phyloP scores from a whole-genome alignment of 2,888 invertebrate species.

The Parelbella ahira region DNA sequence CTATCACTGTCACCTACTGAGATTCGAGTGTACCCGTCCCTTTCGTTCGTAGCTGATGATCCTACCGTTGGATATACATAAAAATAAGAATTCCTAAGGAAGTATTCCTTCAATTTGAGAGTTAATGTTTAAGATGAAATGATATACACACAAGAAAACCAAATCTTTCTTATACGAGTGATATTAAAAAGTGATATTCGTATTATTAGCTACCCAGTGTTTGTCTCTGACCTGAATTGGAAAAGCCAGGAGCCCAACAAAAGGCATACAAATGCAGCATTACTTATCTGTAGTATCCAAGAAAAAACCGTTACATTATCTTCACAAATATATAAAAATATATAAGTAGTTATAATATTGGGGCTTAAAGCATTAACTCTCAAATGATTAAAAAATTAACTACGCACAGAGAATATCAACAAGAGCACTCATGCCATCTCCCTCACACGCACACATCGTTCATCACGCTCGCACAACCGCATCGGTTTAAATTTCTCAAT shows the following conservation, averaged over 20 bases:
- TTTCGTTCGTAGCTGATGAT: slow-evolving; percentile 2
- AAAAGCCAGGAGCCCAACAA: too few relatives aligned
- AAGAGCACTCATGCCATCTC: slow-evolving; percentile 9
- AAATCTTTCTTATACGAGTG: too few relatives aligned
- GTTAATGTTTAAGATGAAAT: not conserved
- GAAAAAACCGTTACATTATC: too few relatives aligned
- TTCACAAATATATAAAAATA: too few relatives aligned
- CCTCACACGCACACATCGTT: slow-evolving; percentile 10
- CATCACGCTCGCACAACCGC: slow-evolving; percentile 24
- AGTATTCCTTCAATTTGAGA: slow-evolving; percentile 5
- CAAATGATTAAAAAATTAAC: slow-evolving; percentile 12
- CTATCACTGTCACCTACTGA: slow-evolving; percentile 20
- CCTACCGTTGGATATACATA: too few relatives aligned
- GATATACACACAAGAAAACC: too few relatives aligned
- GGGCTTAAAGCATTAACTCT: slow-evolving; percentile 7
- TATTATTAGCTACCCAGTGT: too few relatives aligned
- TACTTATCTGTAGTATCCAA: too few relatives aligned
- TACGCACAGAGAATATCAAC: slow-evolving; percentile 15
- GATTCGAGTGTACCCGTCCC: slow-evolving; percentile 21
- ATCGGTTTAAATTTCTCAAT: slow-evolving; percentile 29
- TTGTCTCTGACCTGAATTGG: too few relatives aligned
- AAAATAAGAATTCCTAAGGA: not conserved
- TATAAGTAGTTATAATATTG: too few relatives aligned
- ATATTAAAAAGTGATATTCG: too few relatives aligned
- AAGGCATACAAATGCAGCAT: too few relatives aligned